Percentiles rank a stretch among this genome's conserved stretches.
Evolutionary conservation across 2,888 invertebrate species (phyloP).

Genomic region (Drosophila emarginata): DNA sequence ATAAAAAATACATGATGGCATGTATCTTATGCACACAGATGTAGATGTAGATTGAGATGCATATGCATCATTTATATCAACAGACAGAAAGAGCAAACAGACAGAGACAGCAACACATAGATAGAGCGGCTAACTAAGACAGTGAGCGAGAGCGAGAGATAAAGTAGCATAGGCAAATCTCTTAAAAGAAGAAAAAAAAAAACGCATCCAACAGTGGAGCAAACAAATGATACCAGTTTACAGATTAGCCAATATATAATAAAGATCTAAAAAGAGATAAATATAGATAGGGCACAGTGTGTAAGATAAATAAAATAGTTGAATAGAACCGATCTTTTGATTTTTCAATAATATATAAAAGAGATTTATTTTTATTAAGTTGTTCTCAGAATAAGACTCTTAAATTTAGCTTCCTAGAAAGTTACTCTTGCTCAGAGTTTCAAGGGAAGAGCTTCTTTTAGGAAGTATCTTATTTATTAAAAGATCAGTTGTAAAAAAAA

Average conservation of each 20-base stretch:
- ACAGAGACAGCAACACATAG: neutral
- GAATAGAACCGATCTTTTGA: no score
- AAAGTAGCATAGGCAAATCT: neutral
- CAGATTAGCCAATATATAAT: neutral
- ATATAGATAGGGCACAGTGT: no score
- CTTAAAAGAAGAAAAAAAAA: no score
- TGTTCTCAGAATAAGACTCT: no score
- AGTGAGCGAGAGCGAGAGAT: neutral
- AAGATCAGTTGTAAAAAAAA: no score
- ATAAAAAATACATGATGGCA: slow-evolving; percentile 70
- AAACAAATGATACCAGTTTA: neutral
- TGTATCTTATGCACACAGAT: slow-evolving; percentile 48
- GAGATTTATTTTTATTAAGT: no score
- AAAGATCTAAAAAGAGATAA: neutral
- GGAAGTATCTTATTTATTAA: no score
- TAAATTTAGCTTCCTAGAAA: no score
- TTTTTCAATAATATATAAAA: no score
- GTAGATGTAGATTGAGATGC: slow-evolving; percentile 42
- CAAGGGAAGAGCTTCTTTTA: no score
- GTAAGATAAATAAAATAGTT: no score
- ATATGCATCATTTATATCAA: slow-evolving; percentile 62
- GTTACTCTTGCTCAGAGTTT: no score
- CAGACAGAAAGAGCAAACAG: neutral
- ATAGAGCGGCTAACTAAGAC: neutral
- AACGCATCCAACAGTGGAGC: neutral